Conservation (phyloP, 1,140 invertebrate species). For the Pseudachorutes palmiensis region DNA sequence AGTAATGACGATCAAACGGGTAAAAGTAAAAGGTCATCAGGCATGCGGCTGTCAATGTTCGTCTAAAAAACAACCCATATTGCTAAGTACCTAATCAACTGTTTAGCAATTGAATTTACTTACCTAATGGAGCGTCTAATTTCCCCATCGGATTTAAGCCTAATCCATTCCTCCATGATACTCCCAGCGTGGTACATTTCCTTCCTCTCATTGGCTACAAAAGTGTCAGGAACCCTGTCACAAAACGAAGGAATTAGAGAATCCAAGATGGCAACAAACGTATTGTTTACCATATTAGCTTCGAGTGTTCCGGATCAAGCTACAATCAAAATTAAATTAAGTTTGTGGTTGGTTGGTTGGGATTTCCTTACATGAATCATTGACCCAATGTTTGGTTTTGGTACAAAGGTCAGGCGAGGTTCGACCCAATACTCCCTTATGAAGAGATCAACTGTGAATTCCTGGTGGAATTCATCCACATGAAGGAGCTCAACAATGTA, state of each 20-base stretch:
- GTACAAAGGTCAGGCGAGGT: constrained; percentile 17
- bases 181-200: constrained; percentile 14
- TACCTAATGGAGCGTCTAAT: constrained; percentile 18
- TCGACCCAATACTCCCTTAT: constrained; percentile 21
- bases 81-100: not conserved
- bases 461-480: constrained; percentile 19
- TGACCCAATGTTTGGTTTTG: not conserved
- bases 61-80: not conserved
- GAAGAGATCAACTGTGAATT: constrained; percentile 22
- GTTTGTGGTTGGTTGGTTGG: too few relatives aligned
- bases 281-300: constrained; percentile 20
- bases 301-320: constrained; percentile 19
- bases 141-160: constrained; percentile 21
- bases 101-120: not conserved
- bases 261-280: not conserved
- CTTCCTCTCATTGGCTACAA: constrained; percentile 30
- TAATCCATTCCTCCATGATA: constrained; percentile 13
- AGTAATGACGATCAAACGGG: constrained; percentile 32
- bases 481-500: constrained; percentile 13
- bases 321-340: constrained; percentile 17
- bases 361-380: constrained; percentile 18
- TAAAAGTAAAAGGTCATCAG: constrained; percentile 15
- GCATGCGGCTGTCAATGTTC: not conserved
- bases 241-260: not conserved
- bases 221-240: constrained; percentile 24